phyloP scores from a whole-genome alignment of 2,888 invertebrate genomes.

The Cephus rjabovi region DNA sequence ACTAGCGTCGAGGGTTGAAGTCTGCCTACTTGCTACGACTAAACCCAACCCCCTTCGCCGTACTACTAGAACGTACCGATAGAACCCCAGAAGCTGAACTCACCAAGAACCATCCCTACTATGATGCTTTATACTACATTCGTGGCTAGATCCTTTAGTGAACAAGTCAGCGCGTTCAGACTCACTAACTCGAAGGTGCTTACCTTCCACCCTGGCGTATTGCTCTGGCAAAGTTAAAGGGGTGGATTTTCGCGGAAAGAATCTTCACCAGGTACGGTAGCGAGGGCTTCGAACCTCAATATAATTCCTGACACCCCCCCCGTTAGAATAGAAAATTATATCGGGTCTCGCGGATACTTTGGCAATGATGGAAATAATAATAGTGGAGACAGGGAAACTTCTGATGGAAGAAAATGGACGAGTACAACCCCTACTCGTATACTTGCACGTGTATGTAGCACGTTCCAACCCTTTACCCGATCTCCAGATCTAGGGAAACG shows the following conservation, averaged over 20 bases:
- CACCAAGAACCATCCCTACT: not conserved
- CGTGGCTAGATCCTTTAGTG: conserved; percentile 23
- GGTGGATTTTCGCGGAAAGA: conserved; percentile 40
- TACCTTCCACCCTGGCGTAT: conserved; percentile 44
- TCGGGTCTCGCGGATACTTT: not conserved
- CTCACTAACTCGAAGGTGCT: conserved; percentile 42
- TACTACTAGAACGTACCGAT: conserved; percentile 8
- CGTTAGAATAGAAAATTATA: not conserved
- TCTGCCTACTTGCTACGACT: not conserved
- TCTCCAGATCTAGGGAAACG: conserved; percentile 39
- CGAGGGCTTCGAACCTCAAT: conserved; percentile 28
- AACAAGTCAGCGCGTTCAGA: conserved; percentile 35
- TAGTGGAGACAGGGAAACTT: not conserved
- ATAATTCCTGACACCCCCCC: not conserved
- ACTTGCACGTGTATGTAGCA: conserved; percentile 41
- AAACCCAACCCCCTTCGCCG: conserved; percentile 12
- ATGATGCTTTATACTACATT: not conserved
- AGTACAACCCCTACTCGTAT: not conserved
- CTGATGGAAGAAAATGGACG: not conserved
- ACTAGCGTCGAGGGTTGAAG: conserved; percentile 9
- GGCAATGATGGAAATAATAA: not conserved
- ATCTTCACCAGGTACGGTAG: conserved; percentile 35
- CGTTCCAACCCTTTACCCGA: conserved; percentile 42
- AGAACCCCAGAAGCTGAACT: conserved; percentile 4
- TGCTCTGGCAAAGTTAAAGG: conserved; percentile 36